Conservation (phyloP, 2,888 invertebrate species). For the Sympetrum striolatum region DNA sequence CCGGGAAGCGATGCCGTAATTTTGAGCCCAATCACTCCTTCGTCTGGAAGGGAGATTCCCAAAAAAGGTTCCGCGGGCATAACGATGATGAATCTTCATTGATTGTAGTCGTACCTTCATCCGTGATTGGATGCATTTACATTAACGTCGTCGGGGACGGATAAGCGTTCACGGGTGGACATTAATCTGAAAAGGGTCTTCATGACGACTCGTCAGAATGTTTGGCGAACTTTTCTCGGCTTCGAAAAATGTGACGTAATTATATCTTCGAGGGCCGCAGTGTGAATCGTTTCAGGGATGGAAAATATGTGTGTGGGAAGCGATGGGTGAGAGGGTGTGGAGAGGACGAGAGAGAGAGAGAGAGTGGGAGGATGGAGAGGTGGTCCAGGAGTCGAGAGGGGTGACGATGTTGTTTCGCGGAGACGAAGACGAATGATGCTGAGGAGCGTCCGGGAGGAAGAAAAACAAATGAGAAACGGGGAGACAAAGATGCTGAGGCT, state of each 20-base stretch:
- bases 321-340: not conserved
- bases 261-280: not conserved
- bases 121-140: too few species aligned
- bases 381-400: not conserved
- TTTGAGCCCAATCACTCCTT: too few species aligned
- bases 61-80: too few species aligned
- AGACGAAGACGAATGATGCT: constrained; percentile 30
- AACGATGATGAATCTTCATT: too few species aligned
- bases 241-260: not conserved
- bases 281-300: not conserved
- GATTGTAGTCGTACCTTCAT: too few species aligned
- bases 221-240: too few species aligned
- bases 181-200: too few species aligned
- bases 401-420: not conserved
- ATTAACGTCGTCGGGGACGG: too few species aligned
- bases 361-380: not conserved
- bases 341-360: not conserved
- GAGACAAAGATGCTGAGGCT: not conserved
- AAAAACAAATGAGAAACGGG: not conserved
- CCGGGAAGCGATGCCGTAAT: too few species aligned
- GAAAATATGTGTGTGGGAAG: not conserved
- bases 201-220: too few species aligned
- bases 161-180: too few species aligned
- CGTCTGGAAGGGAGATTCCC: too few species aligned
- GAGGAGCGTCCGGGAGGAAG: not conserved